Conservation (phyloP, 2,797 vertebrate genomes). For the Xiphophorus birchmanni region DNA sequence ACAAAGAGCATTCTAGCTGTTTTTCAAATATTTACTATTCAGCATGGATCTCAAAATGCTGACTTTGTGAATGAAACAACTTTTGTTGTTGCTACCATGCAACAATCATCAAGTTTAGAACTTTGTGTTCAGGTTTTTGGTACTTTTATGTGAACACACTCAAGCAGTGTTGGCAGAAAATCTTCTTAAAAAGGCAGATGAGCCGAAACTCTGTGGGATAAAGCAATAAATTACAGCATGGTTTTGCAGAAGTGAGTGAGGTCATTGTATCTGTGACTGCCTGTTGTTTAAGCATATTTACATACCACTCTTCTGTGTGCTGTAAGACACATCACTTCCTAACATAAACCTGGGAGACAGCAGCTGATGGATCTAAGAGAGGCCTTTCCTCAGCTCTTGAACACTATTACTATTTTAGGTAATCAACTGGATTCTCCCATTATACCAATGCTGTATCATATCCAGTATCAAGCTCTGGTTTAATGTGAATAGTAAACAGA, state of each 20-base stretch:
- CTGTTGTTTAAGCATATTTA: conserved; percentile 46
- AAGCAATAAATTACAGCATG: conserved; percentile 3
- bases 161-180: neutral
- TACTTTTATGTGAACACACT: conserved; percentile 15
- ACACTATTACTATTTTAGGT: conserved; percentile 85
- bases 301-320: conserved; percentile 42
- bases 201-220: conserved; percentile 6
- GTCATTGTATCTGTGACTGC: conserved; percentile 38
- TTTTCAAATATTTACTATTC: neutral
- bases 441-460: conserved; percentile 33
- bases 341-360: conserved; percentile 78
- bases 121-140: neutral
- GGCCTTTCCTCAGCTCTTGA: conserved; percentile 46
- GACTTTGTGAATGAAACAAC: conserved; percentile 10
- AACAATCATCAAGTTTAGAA: conserved; percentile 1
- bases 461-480: conserved; percentile 27
- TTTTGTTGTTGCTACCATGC: neutral
- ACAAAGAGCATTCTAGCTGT: neutral
- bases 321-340: conserved; percentile 45
- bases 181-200: conserved; percentile 1
- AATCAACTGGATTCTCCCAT: conserved; percentile 58
- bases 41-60: neutral
- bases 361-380: conserved; percentile 64
- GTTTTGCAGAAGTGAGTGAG: conserved; percentile 32
- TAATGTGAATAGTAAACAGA: conserved; percentile 44